Conservation (phyloP, 2,888 invertebrate genomes). For the Epinotia ramella region DNA sequence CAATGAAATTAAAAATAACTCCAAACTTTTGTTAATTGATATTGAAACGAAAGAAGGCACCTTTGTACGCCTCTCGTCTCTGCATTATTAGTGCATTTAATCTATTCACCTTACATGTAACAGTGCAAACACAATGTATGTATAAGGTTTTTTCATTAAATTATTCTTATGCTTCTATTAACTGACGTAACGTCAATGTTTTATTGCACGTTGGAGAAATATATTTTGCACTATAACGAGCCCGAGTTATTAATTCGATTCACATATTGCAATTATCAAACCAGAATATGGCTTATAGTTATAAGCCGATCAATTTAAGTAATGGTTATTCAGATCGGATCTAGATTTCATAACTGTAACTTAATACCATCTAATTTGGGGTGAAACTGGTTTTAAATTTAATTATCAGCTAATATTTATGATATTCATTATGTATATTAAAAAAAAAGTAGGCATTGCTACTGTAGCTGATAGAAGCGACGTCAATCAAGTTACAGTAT, state of each 20-base stretch:
- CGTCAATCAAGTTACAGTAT: conserved; percentile 21
- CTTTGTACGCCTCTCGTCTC: no score
- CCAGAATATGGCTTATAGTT: conserved; percentile 15
- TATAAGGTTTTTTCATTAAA: no score
- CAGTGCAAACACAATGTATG: no score
- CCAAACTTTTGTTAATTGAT: no score
- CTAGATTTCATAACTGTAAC: conserved; percentile 33
- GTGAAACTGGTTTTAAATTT: conserved; percentile 26
- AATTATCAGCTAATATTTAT: conserved; percentile 31
- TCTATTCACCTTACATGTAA: no score
- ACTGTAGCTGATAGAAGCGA: conserved; percentile 10
- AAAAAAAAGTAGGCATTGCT: conserved; percentile 9
- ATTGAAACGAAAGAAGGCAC: no score
- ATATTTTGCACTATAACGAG: background rate
- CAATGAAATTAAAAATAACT: no score
- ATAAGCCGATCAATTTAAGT: conserved; percentile 31
- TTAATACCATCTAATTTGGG: conserved; percentile 28
- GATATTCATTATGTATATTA: conserved; percentile 12
- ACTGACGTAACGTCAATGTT: no score
- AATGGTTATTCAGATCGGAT: conserved; percentile 11
- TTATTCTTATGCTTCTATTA: no score
- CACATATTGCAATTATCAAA: conserved; percentile 1
- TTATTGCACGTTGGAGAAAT: no score
- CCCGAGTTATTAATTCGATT: conserved; percentile 4
- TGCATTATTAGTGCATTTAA: no score